Evolutionary conservation across 1,140 invertebrate species (phyloP), one percentile per base, ranked within the genome.

Genomic region (Euura lappo): DNA sequence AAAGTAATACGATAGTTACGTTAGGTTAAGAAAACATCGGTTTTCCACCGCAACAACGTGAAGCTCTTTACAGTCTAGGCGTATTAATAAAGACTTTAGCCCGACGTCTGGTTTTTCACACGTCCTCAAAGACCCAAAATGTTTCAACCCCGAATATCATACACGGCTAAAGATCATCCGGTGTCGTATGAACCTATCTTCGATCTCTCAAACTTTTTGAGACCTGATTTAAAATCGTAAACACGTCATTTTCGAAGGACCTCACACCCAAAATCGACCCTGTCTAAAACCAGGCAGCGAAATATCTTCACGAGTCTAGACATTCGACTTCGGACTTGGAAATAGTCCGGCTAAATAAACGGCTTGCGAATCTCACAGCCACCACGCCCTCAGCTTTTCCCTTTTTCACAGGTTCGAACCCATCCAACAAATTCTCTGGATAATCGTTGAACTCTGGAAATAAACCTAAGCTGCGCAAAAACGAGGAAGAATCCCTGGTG

Each of bases 31-130:
- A 60, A 60, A 60, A 60, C 13, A 60, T 60, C 51, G 51, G 47
- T 28, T 28, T 28, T 28, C 28, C 28, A 28, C 28, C 28, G 51
- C 51, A 60, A 60, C 51, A n/a, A 2, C 13, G 51, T 60, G 51
- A 60, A 8, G 6, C 51, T 60, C 8, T 60, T 60, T 60, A 60
- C 51, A 6, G 8, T 60, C 51, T n/a, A n/a, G 51, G 10, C 51
- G 51, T 60, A 60, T 60, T 60, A 60, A 60, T 60, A 60, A 60
- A 60, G 51, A 60, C 51, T 60, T 60, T n/a, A 60, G 8, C 51
- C 51, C 51, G 51, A 60, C 51, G 8, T 60, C 13, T 11, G 13
- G 51, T 60, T n/a, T 60, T 60, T 60, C 51, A 60, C 51, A 60
- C 2, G 7, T n/a, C 47, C 47, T n/a, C 13, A 5, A 60, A 60